A percentile compares a stretch with the other conserved stretches of the same genome.
These are phyloP conservation scores for Galerucella nymphaeae DNA, from an alignment of 2,888 invertebrate species.

Conservation along the genomic window DNA sequence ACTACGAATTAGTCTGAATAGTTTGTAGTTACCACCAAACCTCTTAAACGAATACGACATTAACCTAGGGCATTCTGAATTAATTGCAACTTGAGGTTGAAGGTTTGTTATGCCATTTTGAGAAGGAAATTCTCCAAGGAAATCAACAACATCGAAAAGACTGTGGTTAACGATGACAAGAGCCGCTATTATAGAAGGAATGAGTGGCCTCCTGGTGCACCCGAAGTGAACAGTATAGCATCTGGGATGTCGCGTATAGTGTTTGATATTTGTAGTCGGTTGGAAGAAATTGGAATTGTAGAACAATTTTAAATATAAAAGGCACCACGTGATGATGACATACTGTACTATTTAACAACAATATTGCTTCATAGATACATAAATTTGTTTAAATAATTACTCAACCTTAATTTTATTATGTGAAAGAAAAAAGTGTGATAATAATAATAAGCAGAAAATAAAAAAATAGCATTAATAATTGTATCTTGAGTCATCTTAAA, in stretches of 20 bases:
- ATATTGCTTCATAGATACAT: background rate
- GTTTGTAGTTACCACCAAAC: background rate
- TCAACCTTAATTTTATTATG: background rate
- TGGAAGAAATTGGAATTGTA: background rate
- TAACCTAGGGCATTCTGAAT: background rate
- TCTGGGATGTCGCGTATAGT: background rate
- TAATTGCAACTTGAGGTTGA: constrained; percentile 2
- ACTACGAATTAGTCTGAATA: background rate
- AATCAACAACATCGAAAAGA: background rate
- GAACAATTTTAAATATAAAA: background rate
- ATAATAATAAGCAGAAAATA: too few relatives aligned
- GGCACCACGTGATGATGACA: background rate
- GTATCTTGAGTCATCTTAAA: too few relatives aligned
- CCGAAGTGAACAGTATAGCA: too few relatives aligned
- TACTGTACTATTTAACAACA: background rate
- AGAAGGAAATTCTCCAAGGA: background rate
- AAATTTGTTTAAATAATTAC: constrained; percentile 1
- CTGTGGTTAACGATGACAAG: too few relatives aligned
- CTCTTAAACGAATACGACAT: background rate
- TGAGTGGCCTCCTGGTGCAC: too few relatives aligned
- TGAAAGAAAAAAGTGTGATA: too few relatives aligned
- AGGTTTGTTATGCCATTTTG: background rate
- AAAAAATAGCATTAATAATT: too few relatives aligned
- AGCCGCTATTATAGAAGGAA: too few relatives aligned
- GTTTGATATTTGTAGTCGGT: background rate